These are phyloP conservation scores for Petrocephalus microphthalmus DNA, from an alignment of 2,113 vertebrate genomes.

Conservation along the genomic window DNA sequence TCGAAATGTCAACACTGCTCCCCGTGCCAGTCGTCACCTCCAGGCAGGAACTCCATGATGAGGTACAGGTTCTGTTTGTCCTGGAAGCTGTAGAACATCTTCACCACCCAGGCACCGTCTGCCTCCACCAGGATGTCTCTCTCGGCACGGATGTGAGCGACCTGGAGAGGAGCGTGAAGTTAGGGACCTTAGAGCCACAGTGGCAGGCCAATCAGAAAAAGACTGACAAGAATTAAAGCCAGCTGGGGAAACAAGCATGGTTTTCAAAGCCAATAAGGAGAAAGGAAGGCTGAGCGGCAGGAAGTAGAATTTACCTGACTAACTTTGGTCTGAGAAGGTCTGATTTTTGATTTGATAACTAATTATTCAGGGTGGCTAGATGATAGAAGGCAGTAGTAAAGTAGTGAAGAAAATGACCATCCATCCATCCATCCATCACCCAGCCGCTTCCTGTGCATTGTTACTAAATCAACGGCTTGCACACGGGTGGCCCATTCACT, in stretches of 20 bases:
- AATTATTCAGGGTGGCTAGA: background rate
- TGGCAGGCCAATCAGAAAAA: no score
- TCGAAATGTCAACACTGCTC: no score
- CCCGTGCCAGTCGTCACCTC: conserved; percentile 62
- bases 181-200: background rate
- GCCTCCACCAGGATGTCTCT: conserved; percentile 96
- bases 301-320: background rate
- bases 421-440: background rate
- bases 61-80: conserved; percentile 97
- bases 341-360: background rate
- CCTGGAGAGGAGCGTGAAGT: conserved; percentile 54
- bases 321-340: background rate
- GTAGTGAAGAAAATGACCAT: background rate
- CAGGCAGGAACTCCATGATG: conserved; percentile 98
- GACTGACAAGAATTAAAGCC: background rate
- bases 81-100: conserved; percentile 99
- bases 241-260: background rate
- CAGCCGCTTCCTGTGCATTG: background rate
- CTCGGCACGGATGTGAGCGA: conserved; percentile 93
- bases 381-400: background rate
- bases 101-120: conserved; percentile 95
- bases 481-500: background rate
- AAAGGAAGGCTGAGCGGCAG: background rate
- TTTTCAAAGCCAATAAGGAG: background rate
- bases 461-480: background rate